Evolutionary conservation across 1,140 invertebrate species (phyloP), one percentile per base, ranked within the genome.

Genomic region (Heliconius nattereri): DNA sequence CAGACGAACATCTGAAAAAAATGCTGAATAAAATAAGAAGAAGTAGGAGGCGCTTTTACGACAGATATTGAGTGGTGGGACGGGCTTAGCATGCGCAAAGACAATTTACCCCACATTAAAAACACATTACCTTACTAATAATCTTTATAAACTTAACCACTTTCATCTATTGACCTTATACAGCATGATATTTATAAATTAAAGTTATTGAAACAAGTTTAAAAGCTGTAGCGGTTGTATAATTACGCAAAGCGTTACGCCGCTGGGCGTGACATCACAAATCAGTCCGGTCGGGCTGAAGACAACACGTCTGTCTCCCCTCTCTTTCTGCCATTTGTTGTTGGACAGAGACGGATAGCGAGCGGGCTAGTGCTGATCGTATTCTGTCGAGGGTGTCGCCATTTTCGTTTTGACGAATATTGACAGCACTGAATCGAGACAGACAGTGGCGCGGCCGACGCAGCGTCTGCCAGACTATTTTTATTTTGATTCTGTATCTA

Each of bases 391-490:
- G 92, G 90, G 91, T 94, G 93, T 94, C 93, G 93, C 93, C 93
- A 94, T 94, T 94, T 94, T 94, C 93, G 86, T 94, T 94, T 94
- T 94, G 92, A 94, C 92, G 92, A 94, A 94, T 94, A 94, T 94
- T 94, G 92, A 94, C 92, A 94, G 92, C 91, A 92, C 86, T 87
- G 90, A 91, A 66, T 66, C 60, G 60, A 94, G 92, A 94, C 91
- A 94, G 93, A 93, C 92, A 93, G 92, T 86, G 90, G 89, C 90
- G 90, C 92, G 91, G 89, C 83, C 90, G 92, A 92, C 91, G 87
- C 88, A 90, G 90, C 92, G 93, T 93, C 92, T 93, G 87, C 84
- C 84, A 85, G 87, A 90, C 86, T 93, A 93, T 94, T 94, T 93
- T 94, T 94, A 94, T 94, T 94, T 93, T 93, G 92, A 92, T 92